Conservation (phyloP, 2,113 vertebrate genomes). For the Lampris megalopsis region DNA sequence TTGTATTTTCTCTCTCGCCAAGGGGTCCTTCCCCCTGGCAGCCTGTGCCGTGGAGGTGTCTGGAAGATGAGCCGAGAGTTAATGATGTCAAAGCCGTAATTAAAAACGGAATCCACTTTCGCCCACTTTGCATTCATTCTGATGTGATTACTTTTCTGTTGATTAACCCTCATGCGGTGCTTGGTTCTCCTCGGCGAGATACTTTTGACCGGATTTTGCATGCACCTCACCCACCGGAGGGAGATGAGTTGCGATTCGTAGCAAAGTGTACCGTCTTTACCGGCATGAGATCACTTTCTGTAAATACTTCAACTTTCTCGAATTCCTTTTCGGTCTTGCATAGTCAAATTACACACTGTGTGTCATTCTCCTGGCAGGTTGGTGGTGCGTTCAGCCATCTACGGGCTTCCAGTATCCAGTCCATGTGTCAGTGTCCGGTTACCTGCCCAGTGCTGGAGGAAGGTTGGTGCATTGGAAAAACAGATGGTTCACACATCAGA, state of each 20-base stretch:
- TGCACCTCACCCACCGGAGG: constrained; percentile 8
- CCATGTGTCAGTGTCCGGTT: constrained; percentile 6
- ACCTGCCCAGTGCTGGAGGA: constrained; percentile 81
- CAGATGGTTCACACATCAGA: constrained; percentile 90
- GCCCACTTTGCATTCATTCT: constrained; percentile 66
- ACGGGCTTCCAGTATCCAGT: background rate
- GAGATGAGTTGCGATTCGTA: background rate
- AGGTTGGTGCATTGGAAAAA: constrained; percentile 82
- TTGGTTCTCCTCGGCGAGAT: constrained; percentile 39
- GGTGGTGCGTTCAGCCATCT: too few relatives aligned
- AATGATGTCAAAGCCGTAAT: constrained; percentile 74
- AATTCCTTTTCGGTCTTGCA: background rate
- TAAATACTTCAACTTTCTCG: background rate
- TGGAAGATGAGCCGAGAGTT: constrained; percentile 57
- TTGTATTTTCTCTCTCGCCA: constrained; percentile 74
- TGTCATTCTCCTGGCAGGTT: too few relatives aligned
- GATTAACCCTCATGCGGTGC: constrained; percentile 64
- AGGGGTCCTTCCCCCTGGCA: constrained; percentile 66
- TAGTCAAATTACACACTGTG: too few relatives aligned
- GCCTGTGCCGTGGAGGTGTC: constrained; percentile 67
- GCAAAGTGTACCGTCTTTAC: too few relatives aligned
- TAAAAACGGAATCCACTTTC: constrained; percentile 79
- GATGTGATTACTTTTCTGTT: constrained; percentile 71
- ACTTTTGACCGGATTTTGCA: constrained; percentile 48
- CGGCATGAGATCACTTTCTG: too few relatives aligned